Evolutionary conservation across 2,888 invertebrate genomes (phyloP).

Genomic region (Drosophila cognata): DNA sequence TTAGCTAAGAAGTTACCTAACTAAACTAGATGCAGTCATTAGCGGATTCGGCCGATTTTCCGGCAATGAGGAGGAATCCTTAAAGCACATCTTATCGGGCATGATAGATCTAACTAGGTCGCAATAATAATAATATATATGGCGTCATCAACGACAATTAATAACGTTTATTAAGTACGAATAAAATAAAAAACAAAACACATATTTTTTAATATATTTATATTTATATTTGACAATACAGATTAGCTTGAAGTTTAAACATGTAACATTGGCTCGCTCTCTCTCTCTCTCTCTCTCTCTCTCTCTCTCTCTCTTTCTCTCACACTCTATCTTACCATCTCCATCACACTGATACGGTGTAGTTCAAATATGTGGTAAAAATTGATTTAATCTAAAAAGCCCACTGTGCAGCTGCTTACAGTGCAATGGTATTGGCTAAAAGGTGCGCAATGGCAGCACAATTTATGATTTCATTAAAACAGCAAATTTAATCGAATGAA

Average conservation of each 20-base stretch:
- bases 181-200: not conserved
- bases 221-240: not conserved
- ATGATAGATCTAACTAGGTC: not conserved
- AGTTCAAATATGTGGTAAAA: not conserved
- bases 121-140: not conserved
- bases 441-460: constrained; percentile 58
- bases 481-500: constrained; percentile 73
- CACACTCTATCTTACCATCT: not conserved
- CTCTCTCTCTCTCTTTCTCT: not conserved
- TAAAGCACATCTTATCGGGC: not conserved
- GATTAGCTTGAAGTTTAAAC: not conserved
- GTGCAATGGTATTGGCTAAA: constrained; percentile 18
- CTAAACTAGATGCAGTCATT: not conserved
- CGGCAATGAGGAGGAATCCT: not conserved
- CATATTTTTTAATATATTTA: not conserved
- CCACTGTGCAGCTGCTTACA: constrained; percentile 26
- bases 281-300: not conserved
- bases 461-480: constrained; percentile 80
- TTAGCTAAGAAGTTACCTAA: not conserved
- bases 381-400: too few relatives aligned
- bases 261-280: not conserved
- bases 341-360: not conserved
- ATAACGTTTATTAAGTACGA: not conserved
- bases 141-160: not conserved
- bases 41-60: not conserved